Evolutionary conservation across 2,113 vertebrate genomes (phyloP).

Genomic region (Ia io): DNA sequence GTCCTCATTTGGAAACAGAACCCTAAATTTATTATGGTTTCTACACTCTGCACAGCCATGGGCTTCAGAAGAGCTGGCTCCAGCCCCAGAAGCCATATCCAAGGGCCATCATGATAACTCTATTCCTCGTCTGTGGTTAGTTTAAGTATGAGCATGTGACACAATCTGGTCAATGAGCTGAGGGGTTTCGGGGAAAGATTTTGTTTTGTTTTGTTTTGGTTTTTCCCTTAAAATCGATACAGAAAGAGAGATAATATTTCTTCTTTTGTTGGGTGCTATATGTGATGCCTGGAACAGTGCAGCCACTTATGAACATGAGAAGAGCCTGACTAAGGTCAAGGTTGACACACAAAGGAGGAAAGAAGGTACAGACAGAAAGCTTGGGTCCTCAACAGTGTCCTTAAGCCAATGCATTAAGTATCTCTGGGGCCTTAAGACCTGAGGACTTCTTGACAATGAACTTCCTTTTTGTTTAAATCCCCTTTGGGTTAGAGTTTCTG

Average conservation of each 20-base stretch:
- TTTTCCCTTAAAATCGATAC: not conserved
- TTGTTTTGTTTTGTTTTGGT: not conserved
- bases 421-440: not conserved
- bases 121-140: not conserved
- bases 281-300: not conserved
- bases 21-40: too few species aligned
- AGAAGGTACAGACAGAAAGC: not conserved
- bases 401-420: not conserved
- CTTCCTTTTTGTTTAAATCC: not conserved
- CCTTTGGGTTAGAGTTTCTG: not conserved
- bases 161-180: not conserved
- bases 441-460: not conserved
- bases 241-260: not conserved
- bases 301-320: not conserved
- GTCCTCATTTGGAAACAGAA: not conserved
- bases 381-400: not conserved
- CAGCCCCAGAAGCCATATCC: not conserved
- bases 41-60: not conserved
- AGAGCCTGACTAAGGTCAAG: not conserved
- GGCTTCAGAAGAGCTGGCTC: not conserved
- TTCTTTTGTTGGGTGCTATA: not conserved
- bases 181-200: not conserved
- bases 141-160: not conserved
- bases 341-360: not conserved
- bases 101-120: not conserved